Base-by-base conservation (phyloP, 2,888 invertebrate genomes). In the Schizotus pectinicornis region DNA sequence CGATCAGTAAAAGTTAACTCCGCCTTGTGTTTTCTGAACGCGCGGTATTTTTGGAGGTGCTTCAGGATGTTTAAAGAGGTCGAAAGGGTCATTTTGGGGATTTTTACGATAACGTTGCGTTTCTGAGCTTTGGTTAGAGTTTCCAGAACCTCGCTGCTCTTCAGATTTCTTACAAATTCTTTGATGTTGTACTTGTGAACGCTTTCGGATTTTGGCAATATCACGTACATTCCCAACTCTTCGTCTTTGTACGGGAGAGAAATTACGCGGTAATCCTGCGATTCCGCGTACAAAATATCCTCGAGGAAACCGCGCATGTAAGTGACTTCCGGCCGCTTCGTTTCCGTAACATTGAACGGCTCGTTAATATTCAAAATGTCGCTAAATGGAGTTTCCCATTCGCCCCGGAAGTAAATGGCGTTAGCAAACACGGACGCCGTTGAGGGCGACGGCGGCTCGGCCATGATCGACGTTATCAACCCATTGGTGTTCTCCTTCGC, bases 381-480 rank as follows among this genome's bases (percentile, higher is more conserved):
- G 36, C 75, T 72, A 62, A 82, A 82, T 0, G 82, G 81, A 1
- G 72, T 74, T 62, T 79, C 76, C 82, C 82, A 82, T 41, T 76
- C 75, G 1, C 77, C 81, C 46, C 74, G 72, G 61, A 82, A 82
- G 65, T 81, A 81, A 14, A 82, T 72, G 5, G 81, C 77, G 62
- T 82, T 82, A 2, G 79, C 69, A 38, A 81, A 74, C 9, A 81
- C 72, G 8, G 80, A 70, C 0, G 74, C 69, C 0, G 81, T 79
- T 7, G 62, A 48, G 0, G 71, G 59, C 0, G 75, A 65, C 2
- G 78, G 75, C 1, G 79, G 76, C 3, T 62, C 51, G 0, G 73
- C 62, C 11, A 81, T 43, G 22, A 81, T 72, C 1, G 67, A 59
- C 12, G 73, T 67, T 38, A 82, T 81, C 38, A 80, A 70, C 0